Evolutionary conservation across 2,797 vertebrate species (phyloP), one percentile per base, ranked within the genome.

Genomic region (Lutjanus campechanus): DNA sequence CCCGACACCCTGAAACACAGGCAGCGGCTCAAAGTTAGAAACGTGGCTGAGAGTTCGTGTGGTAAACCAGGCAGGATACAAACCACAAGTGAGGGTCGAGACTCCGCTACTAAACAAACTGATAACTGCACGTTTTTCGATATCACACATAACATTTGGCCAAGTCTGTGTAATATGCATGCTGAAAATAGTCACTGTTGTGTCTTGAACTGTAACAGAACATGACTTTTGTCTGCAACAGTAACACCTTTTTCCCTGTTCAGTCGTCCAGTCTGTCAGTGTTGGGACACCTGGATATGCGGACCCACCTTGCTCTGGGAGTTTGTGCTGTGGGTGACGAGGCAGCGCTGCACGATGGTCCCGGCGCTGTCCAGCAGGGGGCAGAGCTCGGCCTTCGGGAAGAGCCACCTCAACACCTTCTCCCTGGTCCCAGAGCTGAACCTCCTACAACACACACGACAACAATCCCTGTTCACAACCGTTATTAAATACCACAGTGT

Each of bases 321-420:
- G 62, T 91, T 91, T 3, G 87, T 92, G 88, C 91, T 94, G 88
- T 96, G 92, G 3, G 87, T 94, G 75, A 96, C 93, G 43, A 94
- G 76, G 90, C 95, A 96, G 65, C 93, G 93, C 91, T 95, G 94
- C 73, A 96, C 85, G 56, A 92, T 86, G n/a, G 92, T 95, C 9
- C 93, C 95, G 0, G 93, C 92, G 11, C 92, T 92, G 85, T 96
- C 94, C 93, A 96, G 80, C 74, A 96, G 90, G 73, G 94, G 94
- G 85, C 94, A 94, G 76, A 95, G 89, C 69, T 95, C 93, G 1
- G 93, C 89, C 44, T 93, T 94, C 0, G 95, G 95, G 77, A 96
- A 96, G 60, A 96, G 92, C 94, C 94, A 95, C 51, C 89, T 84
- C 58, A 96, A 65, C n/a, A 95, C 91, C 63, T 95, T 94, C 85